Percentiles rank a stretch among this genome's conserved stretches.
These are phyloP conservation scores for Drosophila parvula DNA, from an alignment of 1,140 invertebrate genomes.

Conservation along the genomic window DNA sequence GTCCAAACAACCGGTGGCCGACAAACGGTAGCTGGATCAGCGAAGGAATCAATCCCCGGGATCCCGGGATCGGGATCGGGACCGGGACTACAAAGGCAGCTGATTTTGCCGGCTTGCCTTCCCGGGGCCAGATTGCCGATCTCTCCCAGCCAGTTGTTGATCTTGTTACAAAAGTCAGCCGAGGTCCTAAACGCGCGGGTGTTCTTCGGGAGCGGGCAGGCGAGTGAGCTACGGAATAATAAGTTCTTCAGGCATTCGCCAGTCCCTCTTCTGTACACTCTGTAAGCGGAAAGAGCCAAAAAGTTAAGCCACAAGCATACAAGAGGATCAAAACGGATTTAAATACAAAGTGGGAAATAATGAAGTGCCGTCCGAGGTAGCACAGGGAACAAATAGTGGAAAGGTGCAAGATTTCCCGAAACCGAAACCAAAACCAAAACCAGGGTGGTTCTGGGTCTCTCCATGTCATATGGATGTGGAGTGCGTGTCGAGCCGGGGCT, in stretches of 20 bases:
- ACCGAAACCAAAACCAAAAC: slow-evolving; percentile 1
- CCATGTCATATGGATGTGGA: background rate
- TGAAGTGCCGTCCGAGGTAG: slow-evolving; percentile 61
- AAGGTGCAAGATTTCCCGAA: slow-evolving; percentile 51
- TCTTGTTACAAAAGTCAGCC: slow-evolving; percentile 79
- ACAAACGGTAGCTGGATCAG: slow-evolving; percentile 66
- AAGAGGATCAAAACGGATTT: slow-evolving; percentile 82
- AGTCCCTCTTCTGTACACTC: slow-evolving; percentile 34
- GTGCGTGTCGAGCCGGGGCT: slow-evolving; percentile 67
- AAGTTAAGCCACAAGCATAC: slow-evolving; percentile 83
- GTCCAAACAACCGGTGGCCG: slow-evolving; percentile 57
- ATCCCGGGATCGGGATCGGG: slow-evolving; percentile 37
- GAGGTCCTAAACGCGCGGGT: slow-evolving; percentile 63
- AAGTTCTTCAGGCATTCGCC: slow-evolving; percentile 8
- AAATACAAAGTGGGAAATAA: slow-evolving; percentile 82
- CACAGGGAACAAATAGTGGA: slow-evolving; percentile 28
- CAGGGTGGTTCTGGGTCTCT: slow-evolving; percentile 36
- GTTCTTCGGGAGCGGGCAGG: slow-evolving; percentile 43
- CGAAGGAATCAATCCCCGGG: slow-evolving; percentile 48
- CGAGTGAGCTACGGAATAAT: slow-evolving; percentile 15
- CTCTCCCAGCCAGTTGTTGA: slow-evolving; percentile 63
- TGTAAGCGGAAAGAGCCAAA: slow-evolving; percentile 76
- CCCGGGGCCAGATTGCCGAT: slow-evolving; percentile 31
- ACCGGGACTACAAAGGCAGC: slow-evolving; percentile 62
- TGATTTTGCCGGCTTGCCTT: slow-evolving; percentile 43